Evolutionary conservation across 1,140 invertebrate species (phyloP).

Genomic region (Maniola jurtina): DNA sequence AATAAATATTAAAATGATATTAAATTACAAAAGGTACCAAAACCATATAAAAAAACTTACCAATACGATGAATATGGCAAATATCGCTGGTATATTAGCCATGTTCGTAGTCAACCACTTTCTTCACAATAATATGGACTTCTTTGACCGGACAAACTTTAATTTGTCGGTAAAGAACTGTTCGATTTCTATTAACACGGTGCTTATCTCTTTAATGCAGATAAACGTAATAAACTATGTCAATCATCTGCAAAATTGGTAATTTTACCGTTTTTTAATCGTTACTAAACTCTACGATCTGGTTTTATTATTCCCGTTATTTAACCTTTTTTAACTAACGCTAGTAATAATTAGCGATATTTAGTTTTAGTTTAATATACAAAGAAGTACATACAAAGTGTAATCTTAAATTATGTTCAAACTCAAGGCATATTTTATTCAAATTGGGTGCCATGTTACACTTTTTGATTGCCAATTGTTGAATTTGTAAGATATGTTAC

Average conservation of each 20-base stretch:
- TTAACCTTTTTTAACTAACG: too few relatives aligned
- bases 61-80: slow-evolving; percentile 37
- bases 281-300: background rate
- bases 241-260: slow-evolving; percentile 19
- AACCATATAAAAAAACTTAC: slow-evolving; percentile 47
- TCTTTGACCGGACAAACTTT: slow-evolving; percentile 56
- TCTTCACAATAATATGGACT: slow-evolving; percentile 39
- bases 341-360: too few relatives aligned
- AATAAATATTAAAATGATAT: background rate
- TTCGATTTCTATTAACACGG: background rate
- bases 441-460: too few relatives aligned
- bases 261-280: slow-evolving; percentile 6
- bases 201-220: background rate
- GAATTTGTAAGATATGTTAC: too few relatives aligned
- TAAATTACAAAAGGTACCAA: background rate
- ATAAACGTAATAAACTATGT: background rate
- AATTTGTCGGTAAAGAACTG: slow-evolving; percentile 58
- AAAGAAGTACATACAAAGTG: too few relatives aligned
- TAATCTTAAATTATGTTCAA: too few relatives aligned
- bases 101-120: slow-evolving; percentile 37
- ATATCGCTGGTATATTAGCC: slow-evolving; percentile 37
- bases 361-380: too few relatives aligned
- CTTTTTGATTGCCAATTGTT: too few relatives aligned
- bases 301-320: too few relatives aligned
- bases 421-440: too few relatives aligned